Evolutionary conservation across 2,888 invertebrate species (phyloP).

Genomic region (Chymomyza fuscimana): DNA sequence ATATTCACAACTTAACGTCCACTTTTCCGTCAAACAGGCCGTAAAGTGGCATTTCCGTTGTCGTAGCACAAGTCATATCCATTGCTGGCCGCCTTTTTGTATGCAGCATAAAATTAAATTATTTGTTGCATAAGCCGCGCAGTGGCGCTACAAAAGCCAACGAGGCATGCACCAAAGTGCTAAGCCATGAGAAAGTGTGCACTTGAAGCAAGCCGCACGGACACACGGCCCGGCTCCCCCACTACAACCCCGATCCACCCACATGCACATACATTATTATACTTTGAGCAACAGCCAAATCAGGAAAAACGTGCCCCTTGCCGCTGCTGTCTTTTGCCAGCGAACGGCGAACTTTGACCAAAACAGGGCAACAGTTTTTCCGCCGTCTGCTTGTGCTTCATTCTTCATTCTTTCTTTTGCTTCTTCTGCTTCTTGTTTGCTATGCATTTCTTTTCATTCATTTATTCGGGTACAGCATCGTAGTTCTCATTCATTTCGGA

Average conservation of each 20-base stretch:
- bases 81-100: slow-evolving; percentile 55
- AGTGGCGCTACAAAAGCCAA: slow-evolving; percentile 53
- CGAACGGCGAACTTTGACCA: slow-evolving; percentile 39
- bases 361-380: slow-evolving; percentile 50
- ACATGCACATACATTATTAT: slow-evolving; percentile 57
- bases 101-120: slow-evolving; percentile 70
- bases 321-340: slow-evolving; percentile 40
- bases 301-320: slow-evolving; percentile 58
- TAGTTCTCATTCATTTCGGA: slow-evolving; percentile 56
- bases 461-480: slow-evolving; percentile 55
- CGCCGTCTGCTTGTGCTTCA: slow-evolving; percentile 52
- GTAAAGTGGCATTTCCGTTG: slow-evolving; percentile 73
- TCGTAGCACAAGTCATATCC: slow-evolving; percentile 38
- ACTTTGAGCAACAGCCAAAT: slow-evolving; percentile 65
- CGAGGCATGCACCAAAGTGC: slow-evolving; percentile 67
- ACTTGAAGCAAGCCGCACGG: slow-evolving; percentile 65
- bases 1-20: slow-evolving; percentile 73
- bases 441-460: slow-evolving; percentile 64
- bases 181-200: slow-evolving; percentile 75
- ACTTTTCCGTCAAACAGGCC: slow-evolving; percentile 71
- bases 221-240: slow-evolving; percentile 19
- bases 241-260: slow-evolving; percentile 22
- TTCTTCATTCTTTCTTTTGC: slow-evolving; percentile 28
- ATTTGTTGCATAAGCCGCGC: slow-evolving; percentile 68
- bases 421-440: slow-evolving; percentile 10